These are phyloP conservation scores for Manis pentadactyla DNA, from an alignment of 2,797 vertebrate genomes.

Conservation along the genomic window DNA sequence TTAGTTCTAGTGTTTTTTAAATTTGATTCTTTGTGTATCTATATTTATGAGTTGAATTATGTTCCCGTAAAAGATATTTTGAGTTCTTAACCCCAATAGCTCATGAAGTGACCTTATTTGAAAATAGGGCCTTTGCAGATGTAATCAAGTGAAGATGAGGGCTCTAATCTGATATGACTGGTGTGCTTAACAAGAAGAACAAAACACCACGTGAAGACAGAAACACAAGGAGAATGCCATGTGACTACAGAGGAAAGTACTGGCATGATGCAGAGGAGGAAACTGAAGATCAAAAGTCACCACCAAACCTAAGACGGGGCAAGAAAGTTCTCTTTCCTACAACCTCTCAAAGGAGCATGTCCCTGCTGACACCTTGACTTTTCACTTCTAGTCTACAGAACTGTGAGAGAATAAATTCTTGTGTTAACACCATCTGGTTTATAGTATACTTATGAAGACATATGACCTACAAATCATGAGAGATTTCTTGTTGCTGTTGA, in stretches of 20 bases:
- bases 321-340: not conserved
- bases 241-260: not conserved
- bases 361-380: not conserved
- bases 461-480: not conserved
- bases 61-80: not conserved
- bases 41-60: not conserved
- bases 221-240: not conserved
- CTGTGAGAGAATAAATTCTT: not conserved
- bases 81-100: not conserved
- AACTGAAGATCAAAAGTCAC: not conserved
- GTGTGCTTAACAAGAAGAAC: not conserved
- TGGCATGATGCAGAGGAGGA: not conserved
- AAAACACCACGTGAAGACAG: not conserved
- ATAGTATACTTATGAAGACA: not conserved
- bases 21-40: not conserved
- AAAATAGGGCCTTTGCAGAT: not conserved
- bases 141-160: not conserved
- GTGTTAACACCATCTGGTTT: not conserved
- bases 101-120: not conserved
- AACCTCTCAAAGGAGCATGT: not conserved
- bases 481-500: not conserved
- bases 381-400: not conserved
- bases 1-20: not conserved
- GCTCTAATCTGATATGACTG: not conserved
- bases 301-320: not conserved